These are phyloP conservation scores for Scalopus aquaticus DNA, from an alignment of 2,113 vertebrate species.

Conservation along the genomic window DNA sequence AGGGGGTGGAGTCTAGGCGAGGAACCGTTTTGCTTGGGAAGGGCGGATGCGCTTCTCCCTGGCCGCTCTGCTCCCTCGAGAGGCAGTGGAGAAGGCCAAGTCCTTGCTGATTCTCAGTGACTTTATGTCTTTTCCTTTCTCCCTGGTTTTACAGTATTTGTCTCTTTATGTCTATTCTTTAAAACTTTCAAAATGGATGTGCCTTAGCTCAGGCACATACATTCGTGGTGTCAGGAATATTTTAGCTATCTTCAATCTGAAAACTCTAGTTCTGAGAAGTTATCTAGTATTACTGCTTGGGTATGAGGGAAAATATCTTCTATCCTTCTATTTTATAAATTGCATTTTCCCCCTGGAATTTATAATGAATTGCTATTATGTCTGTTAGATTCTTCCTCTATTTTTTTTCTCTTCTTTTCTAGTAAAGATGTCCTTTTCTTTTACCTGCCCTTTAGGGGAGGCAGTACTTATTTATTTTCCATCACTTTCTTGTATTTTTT, in stretches of 20 bases:
- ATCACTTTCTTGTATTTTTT: background rate
- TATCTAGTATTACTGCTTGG: background rate
- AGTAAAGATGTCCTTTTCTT: background rate
- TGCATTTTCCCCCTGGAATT: background rate
- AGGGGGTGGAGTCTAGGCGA: background rate
- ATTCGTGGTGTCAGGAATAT: background rate
- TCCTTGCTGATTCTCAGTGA: background rate
- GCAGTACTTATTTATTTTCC: background rate
- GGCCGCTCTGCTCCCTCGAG: background rate
- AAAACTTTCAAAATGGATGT: background rate
- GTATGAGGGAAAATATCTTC: background rate
- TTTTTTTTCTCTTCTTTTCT: background rate
- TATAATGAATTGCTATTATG: background rate
- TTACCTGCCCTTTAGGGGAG: background rate
- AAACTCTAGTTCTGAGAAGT: background rate
- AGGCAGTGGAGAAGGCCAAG: background rate
- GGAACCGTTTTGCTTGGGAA: background rate
- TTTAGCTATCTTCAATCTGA: background rate
- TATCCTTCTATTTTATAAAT: background rate
- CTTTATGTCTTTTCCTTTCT: background rate
- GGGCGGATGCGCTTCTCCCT: background rate
- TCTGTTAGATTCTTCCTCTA: background rate
- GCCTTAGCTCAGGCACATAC: background rate
- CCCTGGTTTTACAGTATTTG: background rate
- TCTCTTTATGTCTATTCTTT: background rate